Evolutionary conservation across 2,113 vertebrate genomes (phyloP).

Genomic region (Turdus rufiventris): DNA sequence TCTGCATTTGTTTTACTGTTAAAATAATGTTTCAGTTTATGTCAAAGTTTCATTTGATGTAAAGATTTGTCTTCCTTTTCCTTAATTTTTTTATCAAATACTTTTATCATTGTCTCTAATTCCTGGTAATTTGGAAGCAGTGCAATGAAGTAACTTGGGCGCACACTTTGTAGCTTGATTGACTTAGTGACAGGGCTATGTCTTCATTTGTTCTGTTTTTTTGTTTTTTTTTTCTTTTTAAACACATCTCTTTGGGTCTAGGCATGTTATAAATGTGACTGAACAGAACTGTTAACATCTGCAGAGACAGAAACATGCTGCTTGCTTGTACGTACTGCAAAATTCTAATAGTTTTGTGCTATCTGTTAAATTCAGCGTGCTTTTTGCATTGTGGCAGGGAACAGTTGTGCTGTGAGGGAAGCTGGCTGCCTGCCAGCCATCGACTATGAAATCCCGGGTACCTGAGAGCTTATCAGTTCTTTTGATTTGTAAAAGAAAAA

Average conservation of each 20-base stretch:
- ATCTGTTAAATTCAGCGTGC: conserved; percentile 76
- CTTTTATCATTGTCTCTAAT: neutral
- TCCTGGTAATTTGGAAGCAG: neutral
- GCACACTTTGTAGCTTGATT: neutral
- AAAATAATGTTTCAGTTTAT: neutral
- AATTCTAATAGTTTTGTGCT: conserved; percentile 74
- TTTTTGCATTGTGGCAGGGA: conserved; percentile 77
- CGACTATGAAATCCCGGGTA: conserved; percentile 84
- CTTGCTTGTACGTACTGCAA: conserved; percentile 65
- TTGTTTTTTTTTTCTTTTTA: neutral
- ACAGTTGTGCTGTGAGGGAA: conserved; percentile 77
- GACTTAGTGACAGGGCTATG: neutral
- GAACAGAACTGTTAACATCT: conserved; percentile 52
- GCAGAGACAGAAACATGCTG: conserved; percentile 65
- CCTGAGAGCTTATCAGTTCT: conserved; percentile 89
- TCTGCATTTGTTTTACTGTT: neutral
- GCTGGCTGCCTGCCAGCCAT: conserved; percentile 85
- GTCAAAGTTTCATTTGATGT: neutral
- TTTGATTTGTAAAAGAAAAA: conserved; percentile 83
- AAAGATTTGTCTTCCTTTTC: neutral
- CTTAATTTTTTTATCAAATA: neutral
- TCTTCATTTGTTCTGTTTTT: conserved; percentile 42
- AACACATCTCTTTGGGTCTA: neutral
- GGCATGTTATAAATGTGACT: conserved; percentile 42
- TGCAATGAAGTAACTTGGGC: neutral